Conservation (phyloP, 2,113 vertebrate species). For the Triplophysa dalaica region DNA sequence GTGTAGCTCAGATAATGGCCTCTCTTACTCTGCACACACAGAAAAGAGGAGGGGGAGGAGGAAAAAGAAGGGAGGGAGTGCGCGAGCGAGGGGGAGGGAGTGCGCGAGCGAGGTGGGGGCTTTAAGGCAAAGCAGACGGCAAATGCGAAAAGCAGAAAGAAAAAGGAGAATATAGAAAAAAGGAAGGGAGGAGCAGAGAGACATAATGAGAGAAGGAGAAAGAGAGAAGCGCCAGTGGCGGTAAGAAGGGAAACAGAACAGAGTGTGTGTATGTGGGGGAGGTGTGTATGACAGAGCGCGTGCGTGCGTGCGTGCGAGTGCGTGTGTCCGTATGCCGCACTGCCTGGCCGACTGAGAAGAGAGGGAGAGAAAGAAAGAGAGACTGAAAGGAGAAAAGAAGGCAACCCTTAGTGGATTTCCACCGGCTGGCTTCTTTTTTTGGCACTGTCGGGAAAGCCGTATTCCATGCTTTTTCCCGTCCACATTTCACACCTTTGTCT, state of each 20-base stretch:
- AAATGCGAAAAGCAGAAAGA: slow-evolving; percentile 65
- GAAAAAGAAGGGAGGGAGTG: slow-evolving; percentile 63
- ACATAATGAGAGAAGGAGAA: slow-evolving; percentile 73
- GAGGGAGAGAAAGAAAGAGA: slow-evolving; percentile 39
- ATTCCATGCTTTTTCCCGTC: slow-evolving; percentile 68
- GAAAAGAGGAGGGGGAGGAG: slow-evolving; percentile 69
- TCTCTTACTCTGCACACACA: slow-evolving; percentile 75
- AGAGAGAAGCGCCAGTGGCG: slow-evolving; percentile 57
- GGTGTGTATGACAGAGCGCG: slow-evolving; percentile 58
- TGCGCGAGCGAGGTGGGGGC: slow-evolving; percentile 62
- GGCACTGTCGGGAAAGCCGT: slow-evolving; percentile 49
- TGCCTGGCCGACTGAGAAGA: slow-evolving; percentile 57
- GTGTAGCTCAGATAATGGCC: slow-evolving; percentile 82
- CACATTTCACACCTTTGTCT: slow-evolving; percentile 57
- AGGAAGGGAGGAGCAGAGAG: slow-evolving; percentile 74
- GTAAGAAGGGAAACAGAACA: slow-evolving; percentile 62
- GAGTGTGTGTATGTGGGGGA: slow-evolving; percentile 64
- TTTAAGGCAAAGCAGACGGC: slow-evolving; percentile 70
- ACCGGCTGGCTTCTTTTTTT: slow-evolving; percentile 49
- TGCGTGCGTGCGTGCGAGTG: slow-evolving; percentile 53
- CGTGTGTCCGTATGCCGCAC: slow-evolving; percentile 64
- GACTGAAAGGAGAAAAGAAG: slow-evolving; percentile 37
- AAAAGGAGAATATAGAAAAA: slow-evolving; percentile 77
- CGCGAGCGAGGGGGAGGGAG: slow-evolving; percentile 56
- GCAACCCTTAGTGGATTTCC: slow-evolving; percentile 47